Evolutionary conservation across 2,888 invertebrate genomes (phyloP).

Genomic region (Merodon equestris): DNA sequence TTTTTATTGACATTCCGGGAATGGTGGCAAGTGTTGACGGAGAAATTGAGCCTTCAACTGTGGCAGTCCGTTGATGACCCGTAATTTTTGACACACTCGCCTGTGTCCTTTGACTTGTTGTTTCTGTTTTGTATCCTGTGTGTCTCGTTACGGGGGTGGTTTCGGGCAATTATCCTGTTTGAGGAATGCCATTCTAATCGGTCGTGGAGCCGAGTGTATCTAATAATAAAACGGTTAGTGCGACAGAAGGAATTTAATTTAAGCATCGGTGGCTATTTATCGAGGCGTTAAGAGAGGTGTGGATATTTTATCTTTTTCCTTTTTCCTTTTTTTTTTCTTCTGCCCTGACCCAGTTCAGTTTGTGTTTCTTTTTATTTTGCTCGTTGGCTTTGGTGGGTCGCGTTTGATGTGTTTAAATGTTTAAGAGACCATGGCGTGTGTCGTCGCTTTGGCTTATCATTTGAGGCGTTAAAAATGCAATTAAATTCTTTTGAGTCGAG

Average conservation of each 20-base stretch:
- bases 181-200: constrained; percentile 59
- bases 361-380: constrained; percentile 13
- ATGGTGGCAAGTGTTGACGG: constrained; percentile 20
- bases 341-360: constrained; percentile 56
- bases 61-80: constrained; percentile 63
- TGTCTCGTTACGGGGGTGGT: constrained; percentile 23
- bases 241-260: constrained; percentile 69
- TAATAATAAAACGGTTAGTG: constrained; percentile 67
- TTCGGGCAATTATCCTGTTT: constrained; percentile 54
- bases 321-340: constrained; percentile 14
- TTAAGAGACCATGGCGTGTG: constrained; percentile 43
- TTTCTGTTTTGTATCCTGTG: not conserved
- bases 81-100: constrained; percentile 66
- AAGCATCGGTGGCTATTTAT: constrained; percentile 68
- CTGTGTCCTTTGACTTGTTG: constrained; percentile 20
- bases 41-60: constrained; percentile 61
- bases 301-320: constrained; percentile 42
- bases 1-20: constrained; percentile 43
- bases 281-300: constrained; percentile 68
- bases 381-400: constrained; percentile 5
- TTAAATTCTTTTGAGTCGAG: constrained; percentile 61
- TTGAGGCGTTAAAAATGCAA: constrained; percentile 66
- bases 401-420: constrained; percentile 57
- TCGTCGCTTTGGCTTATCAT: constrained; percentile 60
- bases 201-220: constrained; percentile 44